Conservation (phyloP, 2,113 vertebrate genomes). For the Deroptyus accipitrinus region DNA sequence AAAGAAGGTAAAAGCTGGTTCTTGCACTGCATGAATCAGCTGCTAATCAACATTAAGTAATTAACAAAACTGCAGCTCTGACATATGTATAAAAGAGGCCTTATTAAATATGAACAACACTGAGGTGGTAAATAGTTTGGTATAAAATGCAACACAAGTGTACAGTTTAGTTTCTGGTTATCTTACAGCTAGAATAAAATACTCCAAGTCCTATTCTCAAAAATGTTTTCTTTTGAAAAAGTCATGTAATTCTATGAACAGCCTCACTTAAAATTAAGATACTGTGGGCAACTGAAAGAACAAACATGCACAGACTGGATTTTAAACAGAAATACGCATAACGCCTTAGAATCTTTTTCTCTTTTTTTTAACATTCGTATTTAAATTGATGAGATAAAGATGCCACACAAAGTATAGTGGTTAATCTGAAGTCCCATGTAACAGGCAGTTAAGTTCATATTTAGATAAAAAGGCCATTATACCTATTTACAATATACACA, state of each 20-base stretch:
- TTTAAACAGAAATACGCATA: slow-evolving; percentile 66
- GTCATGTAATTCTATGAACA: slow-evolving; percentile 60
- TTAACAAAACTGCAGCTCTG: slow-evolving; percentile 49
- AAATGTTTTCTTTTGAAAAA: slow-evolving; percentile 62
- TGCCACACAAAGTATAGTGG: slow-evolving; percentile 77
- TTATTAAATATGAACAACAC: slow-evolving; percentile 64
- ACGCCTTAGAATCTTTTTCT: slow-evolving; percentile 50
- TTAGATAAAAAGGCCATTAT: slow-evolving; percentile 91
- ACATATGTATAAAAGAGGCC: slow-evolving; percentile 53
- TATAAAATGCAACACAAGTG: slow-evolving; percentile 58
- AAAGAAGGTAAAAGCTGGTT: slow-evolving; percentile 60
- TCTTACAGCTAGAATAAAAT: slow-evolving; percentile 64
- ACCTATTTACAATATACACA: slow-evolving; percentile 97
- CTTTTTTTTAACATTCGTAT: slow-evolving; percentile 66
- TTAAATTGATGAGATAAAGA: slow-evolving; percentile 72
- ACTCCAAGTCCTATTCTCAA: slow-evolving; percentile 58
- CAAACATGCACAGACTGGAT: slow-evolving; percentile 63
- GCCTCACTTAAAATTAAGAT: slow-evolving; percentile 66
- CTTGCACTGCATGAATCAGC: slow-evolving; percentile 34
- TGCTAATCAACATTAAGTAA: not conserved
- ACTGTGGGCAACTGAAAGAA: slow-evolving; percentile 70
- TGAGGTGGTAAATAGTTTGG: slow-evolving; percentile 58
- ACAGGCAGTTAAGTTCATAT: slow-evolving; percentile 84
- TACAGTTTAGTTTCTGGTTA: slow-evolving; percentile 45
- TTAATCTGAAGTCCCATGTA: slow-evolving; percentile 86